Percentiles rank a stretch among this genome's conserved stretches.
Evolutionary conservation across 2,113 vertebrate genomes (phyloP).

Genomic region (Thunnus thynnus): DNA sequence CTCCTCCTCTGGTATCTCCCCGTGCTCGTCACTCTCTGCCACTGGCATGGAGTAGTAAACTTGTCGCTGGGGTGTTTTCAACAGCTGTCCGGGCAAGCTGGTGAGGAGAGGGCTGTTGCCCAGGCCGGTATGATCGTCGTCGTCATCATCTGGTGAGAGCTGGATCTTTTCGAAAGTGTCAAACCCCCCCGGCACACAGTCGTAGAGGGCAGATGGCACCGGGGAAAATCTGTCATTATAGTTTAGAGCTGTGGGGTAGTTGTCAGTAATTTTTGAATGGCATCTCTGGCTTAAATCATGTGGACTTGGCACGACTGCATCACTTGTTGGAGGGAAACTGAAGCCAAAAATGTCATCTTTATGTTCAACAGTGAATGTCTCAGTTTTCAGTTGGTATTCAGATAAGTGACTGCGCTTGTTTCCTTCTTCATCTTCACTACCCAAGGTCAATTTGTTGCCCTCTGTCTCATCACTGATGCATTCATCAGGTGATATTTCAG

Average conservation of each 20-base stretch:
- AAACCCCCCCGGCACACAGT: constrained; percentile 64
- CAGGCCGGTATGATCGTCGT: constrained; percentile 52
- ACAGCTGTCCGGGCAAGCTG: constrained; percentile 50
- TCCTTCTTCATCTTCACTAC: constrained; percentile 11
- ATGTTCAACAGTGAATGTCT: constrained; percentile 19
- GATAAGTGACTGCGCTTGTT: constrained; percentile 7
- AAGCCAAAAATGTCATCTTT: constrained; percentile 20
- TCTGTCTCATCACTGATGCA: constrained; percentile 12
- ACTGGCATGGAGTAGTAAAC: constrained; percentile 19
- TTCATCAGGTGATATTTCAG: constrained; percentile 7
- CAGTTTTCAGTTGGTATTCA: constrained; percentile 10
- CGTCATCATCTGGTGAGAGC: constrained; percentile 69
- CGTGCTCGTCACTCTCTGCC: constrained; percentile 33
- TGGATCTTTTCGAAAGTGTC: constrained; percentile 85
- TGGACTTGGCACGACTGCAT: constrained; percentile 70
- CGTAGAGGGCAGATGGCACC: constrained; percentile 51
- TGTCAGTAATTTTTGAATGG: constrained; percentile 38
- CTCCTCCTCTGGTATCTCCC: constrained; percentile 29
- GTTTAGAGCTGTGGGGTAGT: constrained; percentile 11
- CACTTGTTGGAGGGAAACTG: constrained; percentile 6
- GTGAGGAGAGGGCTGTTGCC: constrained; percentile 64
- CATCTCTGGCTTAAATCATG: constrained; percentile 24
- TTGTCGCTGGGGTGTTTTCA: constrained; percentile 45
- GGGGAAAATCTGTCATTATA: constrained; percentile 45
- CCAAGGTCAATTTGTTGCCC: background rate